Percentiles rank a stretch among this genome's conserved stretches.
These are phyloP conservation scores for Sorex maritimensis DNA, from an alignment of 2,797 vertebrate species.

Conservation along the genomic window DNA sequence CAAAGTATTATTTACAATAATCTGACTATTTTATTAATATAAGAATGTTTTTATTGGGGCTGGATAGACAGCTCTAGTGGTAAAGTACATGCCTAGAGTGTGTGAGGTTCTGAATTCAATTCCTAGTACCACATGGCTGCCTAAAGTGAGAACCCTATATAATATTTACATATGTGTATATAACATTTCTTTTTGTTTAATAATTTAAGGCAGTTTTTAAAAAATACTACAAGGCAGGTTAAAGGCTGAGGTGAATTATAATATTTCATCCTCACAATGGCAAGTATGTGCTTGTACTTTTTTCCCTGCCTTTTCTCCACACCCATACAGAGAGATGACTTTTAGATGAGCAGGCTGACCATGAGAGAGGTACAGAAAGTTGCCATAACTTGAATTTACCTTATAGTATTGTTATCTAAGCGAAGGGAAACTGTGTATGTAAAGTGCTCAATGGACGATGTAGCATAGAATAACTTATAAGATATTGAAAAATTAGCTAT, in stretches of 20 bases:
- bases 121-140: too few relatives aligned
- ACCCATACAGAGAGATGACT: not conserved
- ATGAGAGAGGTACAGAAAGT: not conserved
- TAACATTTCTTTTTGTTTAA: not conserved
- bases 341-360: not conserved
- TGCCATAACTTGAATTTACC: conserved; percentile 43
- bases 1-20: not conserved
- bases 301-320: not conserved
- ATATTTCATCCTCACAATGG: not conserved
- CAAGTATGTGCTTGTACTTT: not conserved
- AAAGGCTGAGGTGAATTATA: not conserved
- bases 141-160: too few relatives aligned
- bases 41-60: not conserved
- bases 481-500: conserved; percentile 36
- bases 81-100: too few relatives aligned
- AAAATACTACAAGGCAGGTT: not conserved
- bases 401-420: conserved; percentile 28
- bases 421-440: not conserved
- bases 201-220: not conserved
- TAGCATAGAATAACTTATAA: conserved; percentile 40
- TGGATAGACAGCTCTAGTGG: too few relatives aligned
- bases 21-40: conserved; percentile 38
- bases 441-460: not conserved
- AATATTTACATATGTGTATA: not conserved
- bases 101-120: too few relatives aligned